A percentile compares a stretch with the other conserved stretches of the same genome.
Evolutionary conservation across 2,113 vertebrate species (phyloP).

Genomic region (Lasiurus cinereus): DNA sequence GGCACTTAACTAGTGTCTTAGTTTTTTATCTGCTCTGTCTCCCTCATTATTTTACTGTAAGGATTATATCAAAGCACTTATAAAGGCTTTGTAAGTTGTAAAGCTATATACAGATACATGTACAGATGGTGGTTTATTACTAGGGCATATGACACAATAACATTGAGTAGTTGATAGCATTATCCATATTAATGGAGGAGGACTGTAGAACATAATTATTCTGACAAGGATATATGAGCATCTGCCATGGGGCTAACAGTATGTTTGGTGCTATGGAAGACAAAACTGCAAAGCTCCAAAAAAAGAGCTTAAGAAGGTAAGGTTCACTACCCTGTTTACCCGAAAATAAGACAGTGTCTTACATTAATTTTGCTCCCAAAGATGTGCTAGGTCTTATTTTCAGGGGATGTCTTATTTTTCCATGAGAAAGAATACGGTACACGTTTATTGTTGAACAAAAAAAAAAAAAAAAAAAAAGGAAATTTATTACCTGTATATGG

Average conservation of each 20-base stretch:
- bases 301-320: slow-evolving; percentile 25
- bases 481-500: no score
- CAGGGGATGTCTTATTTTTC: no score
- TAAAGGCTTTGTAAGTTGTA: slow-evolving; percentile 16
- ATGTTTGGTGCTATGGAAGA: background rate
- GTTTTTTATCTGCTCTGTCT: slow-evolving; percentile 13
- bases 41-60: slow-evolving; percentile 23
- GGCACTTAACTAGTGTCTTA: background rate
- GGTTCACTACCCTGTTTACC: background rate
- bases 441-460: no score
- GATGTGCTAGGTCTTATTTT: no score
- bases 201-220: slow-evolving; percentile 5
- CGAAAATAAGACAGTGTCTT: no score
- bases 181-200: background rate
- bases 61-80: background rate
- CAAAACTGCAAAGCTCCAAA: background rate
- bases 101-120: background rate
- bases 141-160: background rate
- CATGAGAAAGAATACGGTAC: no score
- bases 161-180: background rate
- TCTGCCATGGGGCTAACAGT: background rate
- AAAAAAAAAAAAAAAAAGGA: no score
- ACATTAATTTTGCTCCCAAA: no score
- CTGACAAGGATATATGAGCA: slow-evolving; percentile 24
- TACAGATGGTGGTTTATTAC: background rate